Evolutionary conservation across 2,797 vertebrate species (phyloP).

Genomic region (Acridotheres tristis): DNA sequence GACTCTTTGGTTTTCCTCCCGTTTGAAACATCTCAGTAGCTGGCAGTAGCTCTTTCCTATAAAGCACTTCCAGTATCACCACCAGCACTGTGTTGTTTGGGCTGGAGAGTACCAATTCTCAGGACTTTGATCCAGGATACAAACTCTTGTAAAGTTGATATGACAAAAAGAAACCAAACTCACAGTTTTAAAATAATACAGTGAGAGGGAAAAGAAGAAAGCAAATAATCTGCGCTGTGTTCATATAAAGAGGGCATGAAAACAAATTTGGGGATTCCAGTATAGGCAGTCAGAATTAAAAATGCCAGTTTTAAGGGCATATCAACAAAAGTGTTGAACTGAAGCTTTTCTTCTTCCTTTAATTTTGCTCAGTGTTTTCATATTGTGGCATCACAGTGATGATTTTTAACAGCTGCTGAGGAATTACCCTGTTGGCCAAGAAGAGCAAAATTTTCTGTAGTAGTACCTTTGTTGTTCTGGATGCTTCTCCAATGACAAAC

Average conservation of each 20-base stretch:
- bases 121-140: not conserved
- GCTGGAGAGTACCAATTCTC: not conserved
- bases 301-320: not conserved
- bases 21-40: not conserved
- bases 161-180: not conserved
- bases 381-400: not conserved
- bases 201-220: not conserved
- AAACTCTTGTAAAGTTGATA: not conserved
- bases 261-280: not conserved
- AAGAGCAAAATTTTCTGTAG: not conserved
- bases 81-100: not conserved
- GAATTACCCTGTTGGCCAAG: not conserved
- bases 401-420: not conserved
- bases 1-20: not conserved
- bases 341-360: not conserved
- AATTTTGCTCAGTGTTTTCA: not conserved
- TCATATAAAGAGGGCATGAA: not conserved
- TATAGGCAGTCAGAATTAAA: not conserved
- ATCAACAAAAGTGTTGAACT: not conserved
- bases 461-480: not conserved
- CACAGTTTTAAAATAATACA: not conserved
- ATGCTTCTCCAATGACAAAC: not conserved
- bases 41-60: not conserved
- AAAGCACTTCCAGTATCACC: not conserved
- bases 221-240: not conserved